phyloP scores from a whole-genome alignment of 2,113 vertebrate species.

The Salvelinus sp. region DNA sequence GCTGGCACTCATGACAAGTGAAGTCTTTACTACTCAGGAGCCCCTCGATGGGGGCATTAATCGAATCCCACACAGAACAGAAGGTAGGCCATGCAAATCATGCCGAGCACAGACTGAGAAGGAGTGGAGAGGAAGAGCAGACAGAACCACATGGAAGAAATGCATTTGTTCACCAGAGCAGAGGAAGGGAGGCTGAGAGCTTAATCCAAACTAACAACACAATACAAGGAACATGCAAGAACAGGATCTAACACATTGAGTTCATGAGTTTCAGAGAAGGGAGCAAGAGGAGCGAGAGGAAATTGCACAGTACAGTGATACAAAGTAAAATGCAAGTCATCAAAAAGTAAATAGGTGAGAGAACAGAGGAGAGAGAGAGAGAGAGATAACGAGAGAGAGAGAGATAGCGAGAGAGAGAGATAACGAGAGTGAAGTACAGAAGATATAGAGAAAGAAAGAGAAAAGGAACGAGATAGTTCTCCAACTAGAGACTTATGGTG shows the following conservation, averaged over 20 bases:
- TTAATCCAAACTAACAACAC: background rate
- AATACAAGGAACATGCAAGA: background rate
- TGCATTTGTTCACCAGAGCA: slow-evolving; percentile 20
- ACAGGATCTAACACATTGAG: background rate
- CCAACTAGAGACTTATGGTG: background rate
- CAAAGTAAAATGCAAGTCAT: background rate
- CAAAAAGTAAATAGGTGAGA: background rate
- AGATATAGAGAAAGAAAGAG: background rate
- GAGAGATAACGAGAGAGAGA: background rate
- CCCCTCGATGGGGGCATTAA: slow-evolving; percentile 62
- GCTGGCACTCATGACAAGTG: slow-evolving; percentile 41
- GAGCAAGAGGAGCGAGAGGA: background rate
- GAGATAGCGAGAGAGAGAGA: background rate
- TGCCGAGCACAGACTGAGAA: slow-evolving; percentile 39
- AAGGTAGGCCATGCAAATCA: slow-evolving; percentile 75
- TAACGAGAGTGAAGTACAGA: slow-evolving; percentile 5
- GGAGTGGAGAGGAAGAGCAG: slow-evolving; percentile 9
- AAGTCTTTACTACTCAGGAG: slow-evolving; percentile 56
- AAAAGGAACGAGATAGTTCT: slow-evolving; percentile 21
- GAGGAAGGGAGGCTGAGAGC: background rate
- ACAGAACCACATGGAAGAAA: slow-evolving; percentile 45
- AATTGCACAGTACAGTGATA: background rate
- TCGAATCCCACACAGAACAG: slow-evolving; percentile 38
- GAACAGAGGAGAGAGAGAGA: background rate
- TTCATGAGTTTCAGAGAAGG: background rate